A percentile compares a stretch with the other conserved stretches of the same genome.
Conservation (phyloP, 1,140 invertebrate species). For the Aphelinus atriplicis region DNA sequence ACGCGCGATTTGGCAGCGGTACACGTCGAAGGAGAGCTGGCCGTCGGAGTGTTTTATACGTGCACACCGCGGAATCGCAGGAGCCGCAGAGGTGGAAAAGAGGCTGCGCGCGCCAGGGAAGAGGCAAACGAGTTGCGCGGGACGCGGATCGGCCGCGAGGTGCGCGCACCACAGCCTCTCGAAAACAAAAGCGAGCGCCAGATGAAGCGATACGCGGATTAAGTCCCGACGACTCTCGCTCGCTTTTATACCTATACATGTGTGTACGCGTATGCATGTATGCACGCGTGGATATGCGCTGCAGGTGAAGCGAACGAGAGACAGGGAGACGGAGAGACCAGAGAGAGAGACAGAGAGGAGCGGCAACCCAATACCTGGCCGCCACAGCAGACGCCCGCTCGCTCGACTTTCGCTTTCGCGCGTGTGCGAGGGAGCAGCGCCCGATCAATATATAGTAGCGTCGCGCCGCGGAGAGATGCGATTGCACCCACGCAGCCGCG, state of each 20-base stretch:
- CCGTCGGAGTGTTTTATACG: too few species aligned
- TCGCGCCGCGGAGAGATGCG: slow-evolving; percentile 19
- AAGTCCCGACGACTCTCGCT: not conserved
- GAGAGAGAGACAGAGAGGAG: slow-evolving; percentile 44
- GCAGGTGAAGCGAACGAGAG: slow-evolving; percentile 37
- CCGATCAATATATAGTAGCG: slow-evolving; percentile 33
- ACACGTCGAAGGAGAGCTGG: too few species aligned
- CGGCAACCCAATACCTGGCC: slow-evolving; percentile 3
- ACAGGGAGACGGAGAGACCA: slow-evolving; percentile 23
- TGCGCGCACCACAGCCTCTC: not conserved
- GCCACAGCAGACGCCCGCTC: not conserved
- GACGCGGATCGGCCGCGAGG: too few species aligned
- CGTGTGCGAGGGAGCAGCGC: slow-evolving; percentile 3
- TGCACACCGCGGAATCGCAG: too few species aligned
- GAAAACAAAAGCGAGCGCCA: not conserved
- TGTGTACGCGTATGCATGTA: too few species aligned
- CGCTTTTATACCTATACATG: too few species aligned
- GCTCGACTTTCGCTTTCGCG: slow-evolving; percentile 37
- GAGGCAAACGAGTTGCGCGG: not conserved
- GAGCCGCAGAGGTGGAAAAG: not conserved
- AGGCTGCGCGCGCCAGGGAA: not conserved
- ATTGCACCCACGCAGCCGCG: slow-evolving; percentile 17
- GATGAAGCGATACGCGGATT: not conserved
- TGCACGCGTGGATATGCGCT: too few species aligned
- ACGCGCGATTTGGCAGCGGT: too few species aligned